Evolutionary conservation across 2,888 invertebrate genomes (phyloP).

Genomic region (Alloscopus bannaensis): DNA sequence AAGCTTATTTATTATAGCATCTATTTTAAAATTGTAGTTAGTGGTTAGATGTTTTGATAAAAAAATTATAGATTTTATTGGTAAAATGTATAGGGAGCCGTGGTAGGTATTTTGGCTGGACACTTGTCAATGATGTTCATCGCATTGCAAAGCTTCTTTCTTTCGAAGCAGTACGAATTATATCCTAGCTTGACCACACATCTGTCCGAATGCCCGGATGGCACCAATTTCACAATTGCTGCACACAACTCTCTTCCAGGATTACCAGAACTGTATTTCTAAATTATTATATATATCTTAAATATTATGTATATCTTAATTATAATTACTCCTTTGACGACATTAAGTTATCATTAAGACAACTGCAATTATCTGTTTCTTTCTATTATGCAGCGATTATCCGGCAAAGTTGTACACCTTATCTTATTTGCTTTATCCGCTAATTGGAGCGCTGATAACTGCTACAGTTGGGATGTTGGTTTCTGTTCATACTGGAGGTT

Average conservation of each 20-base stretch:
- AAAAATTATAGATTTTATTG: background rate
- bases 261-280: slow-evolving; percentile 40
- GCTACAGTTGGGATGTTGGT: background rate
- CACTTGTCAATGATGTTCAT: background rate
- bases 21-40: background rate
- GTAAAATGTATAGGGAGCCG: background rate
- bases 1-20: background rate
- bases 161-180: too few species aligned
- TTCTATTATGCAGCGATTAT: slow-evolving; percentile 54
- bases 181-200: too few species aligned
- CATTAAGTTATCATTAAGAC: background rate
- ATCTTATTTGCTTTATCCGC: slow-evolving; percentile 68
- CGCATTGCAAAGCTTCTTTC: too few species aligned
- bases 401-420: slow-evolving; percentile 69
- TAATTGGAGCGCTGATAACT: slow-evolving; percentile 52
- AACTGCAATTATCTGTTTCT: background rate
- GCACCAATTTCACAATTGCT: background rate
- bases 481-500: background rate
- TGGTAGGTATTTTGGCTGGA: background rate
- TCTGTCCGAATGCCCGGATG: too few species aligned
- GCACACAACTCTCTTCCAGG: slow-evolving; percentile 6
- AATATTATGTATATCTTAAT: background rate
- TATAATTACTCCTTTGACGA: background rate
- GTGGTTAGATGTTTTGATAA: background rate
- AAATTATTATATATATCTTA: background rate